These are phyloP conservation scores for Trinorchestia longiramus DNA, from an alignment of 1,140 invertebrate genomes.

Conservation along the genomic window DNA sequence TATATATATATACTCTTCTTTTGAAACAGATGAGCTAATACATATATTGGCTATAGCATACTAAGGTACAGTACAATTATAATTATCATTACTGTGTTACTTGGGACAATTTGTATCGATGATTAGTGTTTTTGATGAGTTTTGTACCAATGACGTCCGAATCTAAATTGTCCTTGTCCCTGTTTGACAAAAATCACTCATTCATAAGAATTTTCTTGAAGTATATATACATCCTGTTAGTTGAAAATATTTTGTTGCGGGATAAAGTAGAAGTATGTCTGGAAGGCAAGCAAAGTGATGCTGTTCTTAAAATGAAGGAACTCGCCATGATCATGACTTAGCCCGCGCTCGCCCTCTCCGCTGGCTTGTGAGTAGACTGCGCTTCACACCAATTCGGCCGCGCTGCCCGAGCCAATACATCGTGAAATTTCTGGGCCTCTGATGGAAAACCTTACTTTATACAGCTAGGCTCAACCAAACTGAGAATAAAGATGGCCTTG, in stretches of 20 bases:
- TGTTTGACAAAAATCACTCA: no score
- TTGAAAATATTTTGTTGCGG: background rate
- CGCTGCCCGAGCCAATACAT: constrained; percentile 10
- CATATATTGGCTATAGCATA: no score
- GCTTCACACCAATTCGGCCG: background rate
- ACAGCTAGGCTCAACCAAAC: background rate
- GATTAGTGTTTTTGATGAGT: no score
- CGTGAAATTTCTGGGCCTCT: constrained; percentile 26
- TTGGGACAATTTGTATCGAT: no score
- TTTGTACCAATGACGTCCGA: no score
- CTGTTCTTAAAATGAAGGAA: background rate
- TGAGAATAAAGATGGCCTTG: constrained; percentile 23
- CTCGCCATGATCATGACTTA: background rate
- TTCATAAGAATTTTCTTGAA: no score
- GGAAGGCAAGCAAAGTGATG: background rate
- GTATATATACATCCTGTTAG: background rate
- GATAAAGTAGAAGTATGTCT: background rate
- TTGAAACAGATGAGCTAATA: no score
- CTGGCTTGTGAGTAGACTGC: background rate
- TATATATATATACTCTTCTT: no score
- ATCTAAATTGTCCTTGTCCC: no score
- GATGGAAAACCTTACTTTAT: constrained; percentile 27
- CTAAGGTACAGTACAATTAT: no score
- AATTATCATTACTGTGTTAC: no score
- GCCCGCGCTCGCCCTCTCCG: background rate